phyloP scores from a whole-genome alignment of 2,797 vertebrate genomes.

The Todus mexicanus region DNA sequence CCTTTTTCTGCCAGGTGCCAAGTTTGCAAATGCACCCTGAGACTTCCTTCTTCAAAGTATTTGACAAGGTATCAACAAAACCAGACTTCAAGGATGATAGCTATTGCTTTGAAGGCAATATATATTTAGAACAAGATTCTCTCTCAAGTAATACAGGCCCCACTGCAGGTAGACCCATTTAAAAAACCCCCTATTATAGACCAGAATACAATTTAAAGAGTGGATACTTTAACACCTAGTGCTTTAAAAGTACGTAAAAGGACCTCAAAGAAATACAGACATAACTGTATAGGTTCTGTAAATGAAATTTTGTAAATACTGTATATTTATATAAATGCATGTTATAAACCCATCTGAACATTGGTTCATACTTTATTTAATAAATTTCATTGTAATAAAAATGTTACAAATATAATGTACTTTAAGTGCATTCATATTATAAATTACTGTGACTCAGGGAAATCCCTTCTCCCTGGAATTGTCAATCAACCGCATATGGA shows the following conservation, averaged over 20 bases:
- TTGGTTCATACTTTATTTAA: neutral
- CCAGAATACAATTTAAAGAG: neutral
- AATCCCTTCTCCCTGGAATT: neutral
- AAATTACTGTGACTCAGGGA: neutral
- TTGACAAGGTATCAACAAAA: slow-evolving; percentile 29
- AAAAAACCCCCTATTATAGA: no score
- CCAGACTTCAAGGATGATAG: neutral
- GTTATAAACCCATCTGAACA: neutral
- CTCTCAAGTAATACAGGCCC: neutral
- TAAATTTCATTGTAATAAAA: neutral
- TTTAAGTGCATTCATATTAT: neutral
- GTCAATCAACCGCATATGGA: neutral
- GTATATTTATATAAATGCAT: neutral
- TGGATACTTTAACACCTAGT: slow-evolving; percentile 6
- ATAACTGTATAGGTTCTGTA: neutral
- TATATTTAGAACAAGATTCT: slow-evolving; percentile 11
- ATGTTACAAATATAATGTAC: neutral
- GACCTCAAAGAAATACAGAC: neutral
- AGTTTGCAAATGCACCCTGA: neutral
- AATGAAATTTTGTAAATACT: neutral
- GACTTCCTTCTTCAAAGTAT: slow-evolving; percentile 17
- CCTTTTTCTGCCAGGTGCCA: neutral
- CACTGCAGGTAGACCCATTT: neutral
- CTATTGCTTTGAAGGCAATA: slow-evolving; percentile 25
- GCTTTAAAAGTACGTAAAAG: neutral